Base-by-base conservation (phyloP, 2,113 vertebrate species). In the Serinus canaria region DNA sequence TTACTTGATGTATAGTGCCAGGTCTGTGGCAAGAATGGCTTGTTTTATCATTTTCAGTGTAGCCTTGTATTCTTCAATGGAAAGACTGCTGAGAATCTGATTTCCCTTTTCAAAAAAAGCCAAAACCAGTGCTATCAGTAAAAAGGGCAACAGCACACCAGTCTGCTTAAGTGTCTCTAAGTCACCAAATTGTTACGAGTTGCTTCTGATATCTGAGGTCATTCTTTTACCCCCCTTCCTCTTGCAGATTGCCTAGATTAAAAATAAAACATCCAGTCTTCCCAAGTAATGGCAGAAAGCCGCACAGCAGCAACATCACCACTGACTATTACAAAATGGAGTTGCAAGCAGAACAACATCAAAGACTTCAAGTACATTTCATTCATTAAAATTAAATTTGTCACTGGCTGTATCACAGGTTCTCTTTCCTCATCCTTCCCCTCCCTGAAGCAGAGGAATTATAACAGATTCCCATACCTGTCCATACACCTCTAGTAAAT, bases 1-100 rank as follows among this genome's bases (percentile, higher is more conserved):
- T 97, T 98, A 99, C 99, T 99, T 99, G 96, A 99, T 99, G 93
- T 99, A 99, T 41, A 99, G 97, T 28, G 99, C 99, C 37, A 99
- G 97, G 96, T 99, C 99, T 25, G 99, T 99, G 89, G 99, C 99
- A 96, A 99, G 98, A 97, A 99, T 99, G 73, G 99, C 99, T 94
- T 98, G 98, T 97, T 99, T 99, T 90, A 99, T 99, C 98, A 99
- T 99, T 98, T 98, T 99, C 98, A 99, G 86, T 11, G 99, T 98
- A 92, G 98, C 86, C 97, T 99, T 99, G 96, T 99, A 99, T 95
- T 99, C 99, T 37, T 99, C 98, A 87, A 99, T 98, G 87, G 99
- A 99, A 87, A 99, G 99, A 58, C 96, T 95, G 58, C 99, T 99
- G 89, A 99, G 98, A 96, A 99, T 99, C 98, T 99, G 99, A 97